These are phyloP conservation scores for Oligia fasciuncula DNA, from an alignment of 2,888 invertebrate species.

Conservation along the genomic window DNA sequence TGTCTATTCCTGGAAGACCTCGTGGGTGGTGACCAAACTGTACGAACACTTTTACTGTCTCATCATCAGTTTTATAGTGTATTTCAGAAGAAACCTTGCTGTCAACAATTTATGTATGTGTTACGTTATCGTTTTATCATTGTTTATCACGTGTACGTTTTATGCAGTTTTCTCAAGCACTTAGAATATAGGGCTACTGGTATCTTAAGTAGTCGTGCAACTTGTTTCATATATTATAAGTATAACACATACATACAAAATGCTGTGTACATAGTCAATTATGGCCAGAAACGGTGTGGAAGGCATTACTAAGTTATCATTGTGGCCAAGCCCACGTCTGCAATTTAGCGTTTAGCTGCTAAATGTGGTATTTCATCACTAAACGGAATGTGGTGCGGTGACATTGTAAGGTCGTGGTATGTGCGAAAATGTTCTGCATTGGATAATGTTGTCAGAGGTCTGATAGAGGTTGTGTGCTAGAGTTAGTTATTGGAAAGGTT, in stretches of 20 bases:
- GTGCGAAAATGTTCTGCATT: constrained; percentile 34
- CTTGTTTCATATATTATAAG: constrained; percentile 18
- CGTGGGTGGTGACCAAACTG: constrained; percentile 82
- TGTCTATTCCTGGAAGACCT: constrained; percentile 80
- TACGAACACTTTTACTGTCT: constrained; percentile 75
- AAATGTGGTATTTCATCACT: constrained; percentile 68
- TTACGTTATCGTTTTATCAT: constrained; percentile 42
- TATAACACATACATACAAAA: no score
- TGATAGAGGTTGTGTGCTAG: constrained; percentile 36
- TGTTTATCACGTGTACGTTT: constrained; percentile 2
- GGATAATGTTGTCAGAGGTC: constrained; percentile 42
- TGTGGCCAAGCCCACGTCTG: constrained; percentile 58
- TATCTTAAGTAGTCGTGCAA: constrained; percentile 35
- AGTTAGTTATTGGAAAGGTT: constrained; percentile 24
- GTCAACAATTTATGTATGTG: constrained; percentile 63
- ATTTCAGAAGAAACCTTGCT: constrained; percentile 67
- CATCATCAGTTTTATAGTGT: constrained; percentile 78
- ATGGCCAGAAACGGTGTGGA: constrained; percentile 30
- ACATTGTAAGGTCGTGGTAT: constrained; percentile 61
- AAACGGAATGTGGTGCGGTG: constrained; percentile 64
- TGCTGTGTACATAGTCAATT: constrained; percentile 20
- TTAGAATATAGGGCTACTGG: constrained; percentile 14
- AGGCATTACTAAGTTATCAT: constrained; percentile 41
- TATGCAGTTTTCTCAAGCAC: constrained; percentile 34
- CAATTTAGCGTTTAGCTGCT: constrained; percentile 68